Percentiles rank a stretch among this genome's conserved stretches.
phyloP scores from a whole-genome alignment of 2,888 invertebrate genomes.

The Mystacides longicornis region DNA sequence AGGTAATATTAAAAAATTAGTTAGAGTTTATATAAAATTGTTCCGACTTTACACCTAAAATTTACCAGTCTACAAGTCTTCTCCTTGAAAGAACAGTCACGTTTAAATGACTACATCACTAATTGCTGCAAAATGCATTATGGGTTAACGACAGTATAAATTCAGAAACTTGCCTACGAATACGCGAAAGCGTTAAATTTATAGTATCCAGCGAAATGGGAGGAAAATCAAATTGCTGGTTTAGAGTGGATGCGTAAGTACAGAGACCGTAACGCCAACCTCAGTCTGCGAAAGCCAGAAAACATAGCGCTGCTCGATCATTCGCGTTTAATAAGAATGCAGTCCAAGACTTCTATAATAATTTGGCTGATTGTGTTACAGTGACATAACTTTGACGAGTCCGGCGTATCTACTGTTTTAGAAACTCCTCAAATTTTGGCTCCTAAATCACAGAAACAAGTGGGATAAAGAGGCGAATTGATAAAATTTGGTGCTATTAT shows the following conservation, averaged over 20 bases:
- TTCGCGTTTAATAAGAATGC: background rate
- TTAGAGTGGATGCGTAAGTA: background rate
- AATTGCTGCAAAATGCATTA: background rate
- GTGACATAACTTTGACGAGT: background rate
- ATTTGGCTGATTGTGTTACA: background rate
- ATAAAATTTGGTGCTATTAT: background rate
- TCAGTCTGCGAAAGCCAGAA: background rate
- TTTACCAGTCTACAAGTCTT: no score
- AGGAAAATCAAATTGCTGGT: background rate
- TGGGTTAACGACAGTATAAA: background rate
- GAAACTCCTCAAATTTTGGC: background rate
- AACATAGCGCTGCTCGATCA: background rate
- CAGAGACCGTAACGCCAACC: background rate
- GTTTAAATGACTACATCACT: background rate
- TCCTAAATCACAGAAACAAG: background rate
- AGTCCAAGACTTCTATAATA: background rate
- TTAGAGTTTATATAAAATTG: background rate
- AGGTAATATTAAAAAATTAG: background rate
- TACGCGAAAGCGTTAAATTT: background rate
- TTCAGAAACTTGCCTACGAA: background rate
- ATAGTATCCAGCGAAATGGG: background rate
- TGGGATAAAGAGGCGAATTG: background rate
- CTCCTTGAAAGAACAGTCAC: background rate
- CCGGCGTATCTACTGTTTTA: background rate
- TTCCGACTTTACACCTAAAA: background rate